Percentiles rank a stretch among this genome's conserved stretches.
These are phyloP conservation scores for Syngnathus scovelli DNA, from an alignment of 2,113 vertebrate genomes.

Conservation along the genomic window DNA sequence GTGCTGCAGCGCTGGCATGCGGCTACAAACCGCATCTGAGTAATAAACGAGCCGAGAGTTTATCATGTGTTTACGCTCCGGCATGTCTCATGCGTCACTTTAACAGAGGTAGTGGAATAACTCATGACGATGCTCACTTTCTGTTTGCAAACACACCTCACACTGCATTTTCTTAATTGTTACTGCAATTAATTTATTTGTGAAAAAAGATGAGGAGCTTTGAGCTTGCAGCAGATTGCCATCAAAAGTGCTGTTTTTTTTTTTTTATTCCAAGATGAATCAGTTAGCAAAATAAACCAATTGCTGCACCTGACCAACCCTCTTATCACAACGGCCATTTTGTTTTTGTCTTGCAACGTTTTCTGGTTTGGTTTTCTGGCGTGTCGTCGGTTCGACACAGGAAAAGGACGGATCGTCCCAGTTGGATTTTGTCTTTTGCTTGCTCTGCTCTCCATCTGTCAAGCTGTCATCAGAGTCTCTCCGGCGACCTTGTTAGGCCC, in stretches of 20 bases:
- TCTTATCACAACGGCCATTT: background rate
- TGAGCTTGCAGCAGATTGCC: no score
- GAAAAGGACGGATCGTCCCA: conserved; percentile 10
- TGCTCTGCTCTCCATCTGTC: conserved; percentile 54
- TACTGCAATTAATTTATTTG: no score
- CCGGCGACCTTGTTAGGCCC: conserved; percentile 58
- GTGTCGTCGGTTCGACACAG: conserved; percentile 18
- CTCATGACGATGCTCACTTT: background rate
- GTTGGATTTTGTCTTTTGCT: conserved; percentile 15
- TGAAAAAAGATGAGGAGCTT: no score
- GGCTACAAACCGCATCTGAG: conserved; percentile 24
- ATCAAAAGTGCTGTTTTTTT: no score
- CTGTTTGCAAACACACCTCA: no score
- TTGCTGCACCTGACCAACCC: background rate
- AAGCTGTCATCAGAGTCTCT: conserved; percentile 58
- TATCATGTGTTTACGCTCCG: conserved; percentile 68
- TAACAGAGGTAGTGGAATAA: background rate
- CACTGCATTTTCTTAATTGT: no score
- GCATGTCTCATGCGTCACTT: conserved; percentile 45
- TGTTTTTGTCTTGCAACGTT: background rate
- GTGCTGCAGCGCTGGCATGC: conserved; percentile 22
- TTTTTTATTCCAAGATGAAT: no score
- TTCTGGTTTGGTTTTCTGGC: conserved; percentile 2
- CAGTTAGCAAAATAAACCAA: background rate
- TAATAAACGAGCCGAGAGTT: conserved; percentile 67